Percentiles rank a stretch among this genome's conserved stretches.
These are phyloP conservation scores for Ophion slaviceki DNA, from an alignment of 2,888 invertebrate species.

Conservation along the genomic window DNA sequence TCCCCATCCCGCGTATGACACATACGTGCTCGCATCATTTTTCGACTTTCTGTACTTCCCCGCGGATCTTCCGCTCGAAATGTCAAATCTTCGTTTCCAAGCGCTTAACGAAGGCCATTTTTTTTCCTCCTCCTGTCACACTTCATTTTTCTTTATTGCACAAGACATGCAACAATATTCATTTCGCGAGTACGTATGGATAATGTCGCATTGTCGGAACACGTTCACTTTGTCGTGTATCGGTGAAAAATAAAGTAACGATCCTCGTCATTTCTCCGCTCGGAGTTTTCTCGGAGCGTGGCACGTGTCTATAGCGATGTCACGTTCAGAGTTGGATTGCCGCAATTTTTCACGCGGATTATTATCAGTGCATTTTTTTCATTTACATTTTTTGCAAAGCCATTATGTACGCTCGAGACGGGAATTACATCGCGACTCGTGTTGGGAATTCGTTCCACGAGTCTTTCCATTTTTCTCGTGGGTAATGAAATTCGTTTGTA, in stretches of 20 bases:
- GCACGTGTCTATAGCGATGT: neutral
- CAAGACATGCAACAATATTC: neutral
- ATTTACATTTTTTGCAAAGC: neutral
- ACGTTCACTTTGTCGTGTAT: neutral
- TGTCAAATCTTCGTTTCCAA: too few species aligned
- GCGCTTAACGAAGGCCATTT: neutral
- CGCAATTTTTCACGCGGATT: neutral
- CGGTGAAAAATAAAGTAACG: neutral
- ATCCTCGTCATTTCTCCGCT: neutral
- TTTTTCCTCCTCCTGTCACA: too few species aligned
- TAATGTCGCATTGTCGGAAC: neutral
- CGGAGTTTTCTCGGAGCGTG: neutral
- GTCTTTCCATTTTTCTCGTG: neutral
- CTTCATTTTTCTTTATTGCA: neutral
- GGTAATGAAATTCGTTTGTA: neutral
- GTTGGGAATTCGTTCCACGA: neutral
- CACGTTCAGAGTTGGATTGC: neutral
- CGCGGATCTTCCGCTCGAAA: too few species aligned
- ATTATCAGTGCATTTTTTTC: conserved; percentile 24
- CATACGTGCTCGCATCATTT: neutral
- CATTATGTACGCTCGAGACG: neutral
- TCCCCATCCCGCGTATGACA: neutral
- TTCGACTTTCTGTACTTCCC: neutral
- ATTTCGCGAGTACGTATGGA: neutral
- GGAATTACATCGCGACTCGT: neutral